Conservation (phyloP, 2,797 vertebrate genomes). For the Megaceryle alcyon region DNA sequence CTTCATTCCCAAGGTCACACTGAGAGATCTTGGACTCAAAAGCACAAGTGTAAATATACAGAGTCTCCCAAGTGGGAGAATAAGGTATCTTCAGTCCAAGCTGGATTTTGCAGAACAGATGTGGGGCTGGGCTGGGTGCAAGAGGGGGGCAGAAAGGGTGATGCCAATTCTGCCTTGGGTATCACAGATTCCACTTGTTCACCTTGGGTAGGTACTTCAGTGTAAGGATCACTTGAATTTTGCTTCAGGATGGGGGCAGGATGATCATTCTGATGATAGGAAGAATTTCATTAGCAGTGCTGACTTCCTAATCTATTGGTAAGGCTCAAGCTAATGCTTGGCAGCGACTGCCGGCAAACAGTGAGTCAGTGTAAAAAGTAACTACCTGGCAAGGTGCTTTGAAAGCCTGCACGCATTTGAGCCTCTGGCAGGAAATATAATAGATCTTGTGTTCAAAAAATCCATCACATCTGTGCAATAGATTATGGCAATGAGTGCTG, state of each 20-base stretch:
- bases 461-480: slow-evolving; percentile 14
- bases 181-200: neutral
- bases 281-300: neutral
- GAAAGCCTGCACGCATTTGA: neutral
- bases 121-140: neutral
- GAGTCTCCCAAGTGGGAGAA: neutral
- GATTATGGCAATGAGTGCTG: neutral
- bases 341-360: neutral
- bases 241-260: neutral
- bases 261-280: neutral
- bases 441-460: slow-evolving; percentile 46
- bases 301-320: neutral
- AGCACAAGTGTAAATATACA: neutral
- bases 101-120: neutral
- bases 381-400: slow-evolving; percentile 47
- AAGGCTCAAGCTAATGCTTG: neutral
- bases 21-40: neutral
- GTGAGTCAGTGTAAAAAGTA: slow-evolving; percentile 24
- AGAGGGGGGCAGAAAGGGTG: neutral
- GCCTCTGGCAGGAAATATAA: slow-evolving; percentile 44
- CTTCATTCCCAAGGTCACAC: neutral
- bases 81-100: neutral
- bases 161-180: neutral
- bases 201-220: neutral
- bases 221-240: neutral